These are phyloP conservation scores for Sula dactylatra DNA, from an alignment of 2,113 vertebrate species.

Conservation along the genomic window DNA sequence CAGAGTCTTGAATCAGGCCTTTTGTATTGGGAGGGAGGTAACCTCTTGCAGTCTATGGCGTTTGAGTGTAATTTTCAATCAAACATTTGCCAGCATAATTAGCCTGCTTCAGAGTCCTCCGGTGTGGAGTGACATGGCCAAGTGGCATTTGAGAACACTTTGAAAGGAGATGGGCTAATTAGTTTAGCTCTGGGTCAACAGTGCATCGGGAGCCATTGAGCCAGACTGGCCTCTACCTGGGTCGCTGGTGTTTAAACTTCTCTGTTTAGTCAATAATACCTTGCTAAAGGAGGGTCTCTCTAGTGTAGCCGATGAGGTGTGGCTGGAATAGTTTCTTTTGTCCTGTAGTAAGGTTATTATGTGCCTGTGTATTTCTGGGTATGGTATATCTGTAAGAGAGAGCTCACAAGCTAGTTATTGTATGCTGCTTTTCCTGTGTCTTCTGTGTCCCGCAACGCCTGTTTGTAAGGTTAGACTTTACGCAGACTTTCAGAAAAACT, in stretches of 20 bases:
- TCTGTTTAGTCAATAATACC: not conserved
- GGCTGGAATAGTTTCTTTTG: not conserved
- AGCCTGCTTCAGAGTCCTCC: not conserved
- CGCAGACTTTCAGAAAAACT: not conserved
- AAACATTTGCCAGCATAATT: slow-evolving; percentile 2
- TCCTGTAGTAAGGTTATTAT: not conserved
- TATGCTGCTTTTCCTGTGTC: not conserved
- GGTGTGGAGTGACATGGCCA: not conserved
- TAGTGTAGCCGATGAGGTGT: not conserved
- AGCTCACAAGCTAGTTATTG: not conserved
- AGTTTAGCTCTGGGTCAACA: slow-evolving; percentile 38
- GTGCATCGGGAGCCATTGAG: not conserved
- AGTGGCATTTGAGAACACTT: slow-evolving; percentile 26
- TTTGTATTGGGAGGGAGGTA: not conserved
- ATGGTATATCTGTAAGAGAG: fast-evolving
- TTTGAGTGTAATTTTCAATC: not conserved
- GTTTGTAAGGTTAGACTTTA: not conserved
- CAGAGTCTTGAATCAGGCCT: not conserved
- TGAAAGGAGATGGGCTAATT: not conserved
- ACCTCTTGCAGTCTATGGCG: not conserved
- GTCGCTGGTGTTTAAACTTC: not conserved
- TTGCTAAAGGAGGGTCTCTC: not conserved
- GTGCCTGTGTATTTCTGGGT: not conserved
- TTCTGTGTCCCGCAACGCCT: not conserved
- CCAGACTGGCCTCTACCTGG: not conserved